A percentile compares a stretch with the other conserved stretches of the same genome.
phyloP scores from a whole-genome alignment of 2,113 vertebrate species.

The Furnarius figulus region DNA sequence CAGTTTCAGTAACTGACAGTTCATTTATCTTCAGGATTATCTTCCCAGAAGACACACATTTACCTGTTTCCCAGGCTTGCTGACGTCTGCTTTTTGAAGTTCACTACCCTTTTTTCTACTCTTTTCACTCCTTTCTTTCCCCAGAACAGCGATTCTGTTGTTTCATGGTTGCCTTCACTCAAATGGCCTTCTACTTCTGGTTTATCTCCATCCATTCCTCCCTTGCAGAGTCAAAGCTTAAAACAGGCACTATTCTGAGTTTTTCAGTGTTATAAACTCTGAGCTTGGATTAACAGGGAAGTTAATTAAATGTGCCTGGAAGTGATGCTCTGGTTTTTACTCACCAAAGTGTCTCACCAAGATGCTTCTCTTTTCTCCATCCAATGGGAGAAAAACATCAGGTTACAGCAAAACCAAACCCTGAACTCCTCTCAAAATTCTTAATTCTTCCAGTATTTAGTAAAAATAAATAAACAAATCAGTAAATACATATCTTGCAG shows the following conservation, averaged over 20 bases:
- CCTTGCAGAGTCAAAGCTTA: neutral
- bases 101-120: neutral
- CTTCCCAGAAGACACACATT: conserved; percentile 26
- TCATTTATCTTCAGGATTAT: conserved; percentile 44
- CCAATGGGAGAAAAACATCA: neutral
- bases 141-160: conserved; percentile 3
- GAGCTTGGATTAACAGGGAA: neutral
- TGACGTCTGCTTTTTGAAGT: neutral
- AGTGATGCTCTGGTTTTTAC: neutral
- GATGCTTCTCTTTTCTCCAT: neutral
- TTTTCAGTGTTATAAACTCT: neutral
- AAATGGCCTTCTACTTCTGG: neutral
- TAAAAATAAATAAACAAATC: neutral
- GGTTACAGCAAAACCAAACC: neutral
- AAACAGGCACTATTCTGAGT: neutral
- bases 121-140: conserved; percentile 13
- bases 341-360: neutral
- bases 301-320: neutral
- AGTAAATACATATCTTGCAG: neutral
- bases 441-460: neutral
- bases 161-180: conserved; percentile 10
- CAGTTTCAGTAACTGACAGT: conserved; percentile 1
- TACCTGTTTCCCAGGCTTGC: conserved; percentile 39
- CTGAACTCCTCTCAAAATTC: neutral
- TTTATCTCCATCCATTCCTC: neutral